A percentile compares a stretch with the other conserved stretches of the same genome.
Evolutionary conservation across 1,140 invertebrate species (phyloP).

Genomic region (Orchestia grillus): DNA sequence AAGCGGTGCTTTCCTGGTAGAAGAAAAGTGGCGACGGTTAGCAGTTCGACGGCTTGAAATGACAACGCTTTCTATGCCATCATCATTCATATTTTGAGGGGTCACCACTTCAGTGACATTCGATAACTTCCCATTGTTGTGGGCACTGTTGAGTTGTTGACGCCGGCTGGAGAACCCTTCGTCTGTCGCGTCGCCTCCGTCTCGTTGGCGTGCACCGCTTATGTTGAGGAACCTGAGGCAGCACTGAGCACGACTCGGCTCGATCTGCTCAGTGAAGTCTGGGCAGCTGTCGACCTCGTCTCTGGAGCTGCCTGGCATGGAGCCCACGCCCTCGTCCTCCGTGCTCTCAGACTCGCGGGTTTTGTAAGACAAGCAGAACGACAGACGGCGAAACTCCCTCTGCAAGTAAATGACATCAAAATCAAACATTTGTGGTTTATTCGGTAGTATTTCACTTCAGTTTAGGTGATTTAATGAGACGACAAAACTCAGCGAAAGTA

Average conservation of each 20-base stretch:
- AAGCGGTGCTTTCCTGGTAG: neutral
- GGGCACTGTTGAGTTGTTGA: neutral
- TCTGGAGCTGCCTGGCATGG: conserved; percentile 30
- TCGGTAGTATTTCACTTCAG: neutral
- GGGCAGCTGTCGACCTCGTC: neutral
- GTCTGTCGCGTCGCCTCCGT: neutral
- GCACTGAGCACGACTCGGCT: neutral
- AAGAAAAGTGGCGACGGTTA: neutral
- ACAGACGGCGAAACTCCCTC: conserved; percentile 16
- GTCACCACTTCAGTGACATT: neutral
- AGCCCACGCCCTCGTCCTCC: conserved; percentile 29
- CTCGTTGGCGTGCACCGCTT: neutral
- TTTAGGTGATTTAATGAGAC: neutral
- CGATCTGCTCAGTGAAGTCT: neutral
- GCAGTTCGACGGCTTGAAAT: neutral
- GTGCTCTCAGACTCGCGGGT: conserved; percentile 18
- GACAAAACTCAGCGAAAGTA: neutral
- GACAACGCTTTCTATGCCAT: neutral
- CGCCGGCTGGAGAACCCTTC: neutral
- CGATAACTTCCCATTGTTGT: neutral
- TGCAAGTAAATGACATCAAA: neutral
- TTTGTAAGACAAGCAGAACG: neutral
- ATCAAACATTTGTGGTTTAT: neutral
- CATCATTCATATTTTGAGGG: neutral
- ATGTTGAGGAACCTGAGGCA: conserved; percentile 22